Percentiles rank a stretch among this genome's conserved stretches.
Evolutionary conservation across 2,888 invertebrate species (phyloP).

Genomic region (Ophion costatus): DNA sequence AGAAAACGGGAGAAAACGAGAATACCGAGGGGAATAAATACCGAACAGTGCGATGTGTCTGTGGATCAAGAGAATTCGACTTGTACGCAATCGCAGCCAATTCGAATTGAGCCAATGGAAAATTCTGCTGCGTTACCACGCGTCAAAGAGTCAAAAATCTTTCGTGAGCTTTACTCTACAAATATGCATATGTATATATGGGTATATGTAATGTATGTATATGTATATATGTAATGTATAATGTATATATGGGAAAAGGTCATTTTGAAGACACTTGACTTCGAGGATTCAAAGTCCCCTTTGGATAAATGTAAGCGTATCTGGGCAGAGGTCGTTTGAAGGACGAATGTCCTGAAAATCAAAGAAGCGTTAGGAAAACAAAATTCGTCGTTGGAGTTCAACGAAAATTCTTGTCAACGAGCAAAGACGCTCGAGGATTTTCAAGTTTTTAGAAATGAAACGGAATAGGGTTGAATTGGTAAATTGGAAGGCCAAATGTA

Average conservation of each 20-base stretch:
- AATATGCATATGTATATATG: too few relatives aligned
- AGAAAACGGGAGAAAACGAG: background rate
- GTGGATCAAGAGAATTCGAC: conserved; percentile 46
- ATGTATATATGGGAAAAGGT: background rate
- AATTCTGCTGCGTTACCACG: conserved; percentile 46
- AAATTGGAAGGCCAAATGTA: too few relatives aligned
- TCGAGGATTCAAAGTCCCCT: background rate
- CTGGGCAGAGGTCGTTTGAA: background rate
- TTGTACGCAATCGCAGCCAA: conserved; percentile 46
- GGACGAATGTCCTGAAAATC: too few relatives aligned
- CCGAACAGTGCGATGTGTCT: conserved; percentile 1
- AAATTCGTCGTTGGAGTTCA: too few relatives aligned
- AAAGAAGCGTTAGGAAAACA: too few relatives aligned
- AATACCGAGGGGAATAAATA: conserved; percentile 3
- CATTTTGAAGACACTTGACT: background rate
- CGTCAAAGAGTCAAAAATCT: conserved; percentile 39
- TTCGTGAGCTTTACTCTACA: conserved; percentile 25
- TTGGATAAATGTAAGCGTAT: background rate
- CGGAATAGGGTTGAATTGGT: too few relatives aligned
- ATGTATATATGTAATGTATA: too few relatives aligned
- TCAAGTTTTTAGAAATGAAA: too few relatives aligned
- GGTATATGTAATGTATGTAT: too few relatives aligned
- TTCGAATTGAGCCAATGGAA: conserved; percentile 63
- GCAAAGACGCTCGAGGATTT: too few relatives aligned
- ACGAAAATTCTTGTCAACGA: too few relatives aligned